Conservation (phyloP, 2,797 vertebrate species). For the Sphenodon punctatus region DNA sequence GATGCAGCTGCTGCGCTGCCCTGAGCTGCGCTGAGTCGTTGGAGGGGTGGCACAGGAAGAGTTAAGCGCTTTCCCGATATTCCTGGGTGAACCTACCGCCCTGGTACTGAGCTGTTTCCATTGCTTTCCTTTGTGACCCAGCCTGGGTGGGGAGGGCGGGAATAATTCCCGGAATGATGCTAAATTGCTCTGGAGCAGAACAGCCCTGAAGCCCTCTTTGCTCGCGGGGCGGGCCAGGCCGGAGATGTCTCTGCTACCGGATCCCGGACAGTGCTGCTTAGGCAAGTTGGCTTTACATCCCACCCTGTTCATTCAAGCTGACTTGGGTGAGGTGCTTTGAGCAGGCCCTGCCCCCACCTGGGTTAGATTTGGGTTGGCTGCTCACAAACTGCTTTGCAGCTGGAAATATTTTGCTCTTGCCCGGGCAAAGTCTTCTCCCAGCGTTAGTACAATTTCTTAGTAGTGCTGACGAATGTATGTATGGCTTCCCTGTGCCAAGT, state of each 20-base stretch:
- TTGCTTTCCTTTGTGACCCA: conserved; percentile 51
- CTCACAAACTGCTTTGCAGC: not conserved
- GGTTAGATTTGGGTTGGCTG: not conserved
- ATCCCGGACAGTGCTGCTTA: conserved; percentile 2
- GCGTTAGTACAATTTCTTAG: not conserved
- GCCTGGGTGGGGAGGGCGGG: conserved; percentile 36
- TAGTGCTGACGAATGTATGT: not conserved
- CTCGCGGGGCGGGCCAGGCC: not conserved
- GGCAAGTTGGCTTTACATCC: not conserved
- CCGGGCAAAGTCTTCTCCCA: not conserved
- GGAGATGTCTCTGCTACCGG: conserved; percentile 1
- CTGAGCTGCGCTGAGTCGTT: no score
- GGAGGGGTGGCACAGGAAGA: not conserved
- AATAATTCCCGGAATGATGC: not conserved
- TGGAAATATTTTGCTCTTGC: conserved; percentile 11
- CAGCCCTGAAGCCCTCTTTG: conserved; percentile 8
- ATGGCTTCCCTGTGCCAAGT: no score
- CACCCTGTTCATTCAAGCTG: not conserved
- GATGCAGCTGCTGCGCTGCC: not conserved
- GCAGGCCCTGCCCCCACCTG: not conserved
- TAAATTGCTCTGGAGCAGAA: conserved; percentile 43
- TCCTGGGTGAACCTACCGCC: conserved; percentile 30
- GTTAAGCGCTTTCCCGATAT: conserved; percentile 29
- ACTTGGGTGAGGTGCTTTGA: not conserved
- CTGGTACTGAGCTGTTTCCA: conserved; percentile 55